Percentiles rank a stretch among this genome's conserved stretches.
phyloP scores from a whole-genome alignment of 2,888 invertebrate species.

The Smittia sp. region DNA sequence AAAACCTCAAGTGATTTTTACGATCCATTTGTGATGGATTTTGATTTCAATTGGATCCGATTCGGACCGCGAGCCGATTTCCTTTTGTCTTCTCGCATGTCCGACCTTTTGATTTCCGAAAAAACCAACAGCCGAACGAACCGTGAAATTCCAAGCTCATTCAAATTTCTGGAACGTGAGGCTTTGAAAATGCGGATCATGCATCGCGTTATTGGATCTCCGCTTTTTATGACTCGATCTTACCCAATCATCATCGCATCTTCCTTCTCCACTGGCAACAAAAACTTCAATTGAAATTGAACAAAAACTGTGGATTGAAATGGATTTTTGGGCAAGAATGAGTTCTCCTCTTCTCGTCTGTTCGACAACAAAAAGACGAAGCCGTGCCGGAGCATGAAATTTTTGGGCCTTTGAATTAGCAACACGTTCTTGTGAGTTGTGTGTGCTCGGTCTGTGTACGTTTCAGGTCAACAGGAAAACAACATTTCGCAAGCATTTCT shows the following conservation, averaged over 20 bases:
- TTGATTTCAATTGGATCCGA: not conserved
- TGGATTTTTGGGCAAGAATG: not conserved
- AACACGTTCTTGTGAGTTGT: slow-evolving; percentile 1
- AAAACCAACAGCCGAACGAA: slow-evolving; percentile 14
- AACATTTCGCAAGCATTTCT: not conserved
- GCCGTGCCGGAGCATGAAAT: not conserved
- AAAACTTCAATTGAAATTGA: slow-evolving; percentile 7
- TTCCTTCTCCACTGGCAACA: not conserved
- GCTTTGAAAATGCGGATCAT: slow-evolving; percentile 8
- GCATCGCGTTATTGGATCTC: not conserved
- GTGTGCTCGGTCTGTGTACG: not conserved
- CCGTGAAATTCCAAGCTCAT: slow-evolving; percentile 11
- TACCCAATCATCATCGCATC: slow-evolving; percentile 12
- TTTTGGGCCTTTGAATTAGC: slow-evolving; percentile 3
- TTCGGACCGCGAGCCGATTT: slow-evolving; percentile 1
- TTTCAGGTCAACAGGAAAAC: slow-evolving; percentile 12
- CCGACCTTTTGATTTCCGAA: slow-evolving; percentile 1
- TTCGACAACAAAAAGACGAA: not conserved
- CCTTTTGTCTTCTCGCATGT: not conserved
- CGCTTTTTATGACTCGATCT: slow-evolving; percentile 1
- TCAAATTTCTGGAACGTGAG: not conserved
- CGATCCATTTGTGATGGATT: slow-evolving; percentile 12
- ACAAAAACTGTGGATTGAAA: slow-evolving; percentile 12
- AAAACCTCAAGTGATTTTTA: not conserved
- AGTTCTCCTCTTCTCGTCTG: not conserved